Evolutionary conservation across 2,113 vertebrate genomes (phyloP), one percentile per base, ranked within the genome.

Genomic region (Pristiophorus japonicus): DNA sequence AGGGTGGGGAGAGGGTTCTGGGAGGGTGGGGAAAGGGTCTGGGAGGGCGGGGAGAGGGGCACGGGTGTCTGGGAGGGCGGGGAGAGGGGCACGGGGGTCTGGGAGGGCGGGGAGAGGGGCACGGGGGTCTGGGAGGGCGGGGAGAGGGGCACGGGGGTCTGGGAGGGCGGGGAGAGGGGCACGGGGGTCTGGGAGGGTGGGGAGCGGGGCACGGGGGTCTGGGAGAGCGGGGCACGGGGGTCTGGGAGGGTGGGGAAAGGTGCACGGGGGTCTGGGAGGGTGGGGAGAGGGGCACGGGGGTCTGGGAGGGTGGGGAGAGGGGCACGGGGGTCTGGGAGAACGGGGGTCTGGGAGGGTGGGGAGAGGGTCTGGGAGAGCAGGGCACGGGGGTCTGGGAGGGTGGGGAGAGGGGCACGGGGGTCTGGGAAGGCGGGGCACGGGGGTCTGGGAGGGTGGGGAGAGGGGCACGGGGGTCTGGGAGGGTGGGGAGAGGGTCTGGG

Each of bases 101-200:
- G 65, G 65, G 65, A 18, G 4, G 0, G 65, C 2, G 20, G 65
- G 18, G 18, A 20, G 4, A 0, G 18, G 1, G 65, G 2, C 18
- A 18, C 16, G 45, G 59, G 88, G 42, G 67, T 34, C 87, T 90
- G 93, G 81, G 96, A 78, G 92, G 95, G 95, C 75, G 75, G 27
- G 70, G 59, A 0, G 96, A 96, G 94, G 95, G 96, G n/a, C n/a
- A n/a, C n/a, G n/a, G 78, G 95, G 96, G 94, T 42, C n/a, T 95
- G 91, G 94, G 63, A 38, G 73, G 87, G 66, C n/a, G 59, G 90
- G 95, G 96, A 65, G 12, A 27, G 62, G 62, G 95, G 93, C 94
- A 78, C 95, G 73, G 8, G 73, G 0, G n/a, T n/a, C n/a, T n/a
- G 11, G 0, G 27, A 10, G 30, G 10, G 11, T 30, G 30, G 10